A percentile compares a stretch with the other conserved stretches of the same genome.
Evolutionary conservation across 2,888 invertebrate genomes (phyloP).

Genomic region (Pristionchus mayeri): DNA sequence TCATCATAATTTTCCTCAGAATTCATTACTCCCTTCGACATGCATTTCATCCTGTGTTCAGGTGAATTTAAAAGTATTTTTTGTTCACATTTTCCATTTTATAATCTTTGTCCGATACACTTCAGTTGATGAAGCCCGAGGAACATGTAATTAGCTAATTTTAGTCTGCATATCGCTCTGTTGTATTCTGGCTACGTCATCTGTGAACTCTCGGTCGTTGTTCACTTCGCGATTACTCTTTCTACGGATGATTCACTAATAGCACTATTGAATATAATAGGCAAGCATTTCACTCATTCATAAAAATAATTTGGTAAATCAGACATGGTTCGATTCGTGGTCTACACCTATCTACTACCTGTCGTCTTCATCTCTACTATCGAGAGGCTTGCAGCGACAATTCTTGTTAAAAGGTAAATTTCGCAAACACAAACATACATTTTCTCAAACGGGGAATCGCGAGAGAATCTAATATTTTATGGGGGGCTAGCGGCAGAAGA

Average conservation of each 20-base stretch:
- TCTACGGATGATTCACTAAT: background rate
- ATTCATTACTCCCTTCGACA: background rate
- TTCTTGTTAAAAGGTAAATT: background rate
- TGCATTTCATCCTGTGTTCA: conserved; percentile 26
- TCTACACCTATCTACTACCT: background rate
- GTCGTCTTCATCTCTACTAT: background rate
- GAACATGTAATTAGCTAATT: background rate
- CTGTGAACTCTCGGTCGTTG: background rate
- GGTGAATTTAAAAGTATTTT: background rate
- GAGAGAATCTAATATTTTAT: no score
- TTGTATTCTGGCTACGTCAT: background rate
- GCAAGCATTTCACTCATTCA: background rate
- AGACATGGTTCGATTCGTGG: background rate
- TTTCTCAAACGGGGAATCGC: no score
- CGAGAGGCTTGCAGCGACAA: background rate
- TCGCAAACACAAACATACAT: background rate
- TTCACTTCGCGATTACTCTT: background rate
- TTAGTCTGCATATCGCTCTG: background rate
- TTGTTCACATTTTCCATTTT: background rate
- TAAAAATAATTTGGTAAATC: background rate
- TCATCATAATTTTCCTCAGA: background rate
- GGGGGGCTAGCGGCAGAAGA: no score
- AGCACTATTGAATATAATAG: background rate
- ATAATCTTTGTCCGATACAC: background rate
- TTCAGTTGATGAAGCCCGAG: background rate